Percentiles rank a stretch among this genome's conserved stretches.
Conservation (phyloP, 2,888 invertebrate species). For the Macrophya annulata region DNA sequence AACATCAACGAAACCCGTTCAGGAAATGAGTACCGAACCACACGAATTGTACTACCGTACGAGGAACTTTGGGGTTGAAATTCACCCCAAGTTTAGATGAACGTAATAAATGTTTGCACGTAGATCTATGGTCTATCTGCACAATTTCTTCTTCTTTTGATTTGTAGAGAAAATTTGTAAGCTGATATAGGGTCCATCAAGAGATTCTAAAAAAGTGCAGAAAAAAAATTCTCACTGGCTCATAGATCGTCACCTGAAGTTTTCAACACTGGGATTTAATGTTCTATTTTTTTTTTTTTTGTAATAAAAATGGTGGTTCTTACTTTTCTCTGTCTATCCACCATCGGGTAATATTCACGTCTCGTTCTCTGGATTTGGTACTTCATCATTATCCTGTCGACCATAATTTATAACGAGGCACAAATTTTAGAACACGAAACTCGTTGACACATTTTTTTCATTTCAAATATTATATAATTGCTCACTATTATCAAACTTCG, state of each 20-base stretch:
- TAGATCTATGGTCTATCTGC: neutral
- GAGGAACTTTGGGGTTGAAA: slow-evolving; percentile 34
- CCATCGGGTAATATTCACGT: neutral
- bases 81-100: slow-evolving; percentile 22
- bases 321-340: neutral
- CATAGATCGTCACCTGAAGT: neutral
- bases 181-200: neutral
- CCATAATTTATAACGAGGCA: neutral
- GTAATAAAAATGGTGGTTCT: neutral
- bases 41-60: slow-evolving; percentile 32
- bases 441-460: neutral
- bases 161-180: neutral
- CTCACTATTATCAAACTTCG: neutral
- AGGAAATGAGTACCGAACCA: slow-evolving; percentile 40
- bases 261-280: neutral
- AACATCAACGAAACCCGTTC: slow-evolving; percentile 24
- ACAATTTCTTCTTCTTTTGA: neutral
- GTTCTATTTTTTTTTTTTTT: neutral
- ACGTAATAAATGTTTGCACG: slow-evolving; percentile 17
- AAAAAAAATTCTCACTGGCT: neutral
- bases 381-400: neutral
- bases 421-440: neutral
- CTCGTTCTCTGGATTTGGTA: slow-evolving; percentile 5
- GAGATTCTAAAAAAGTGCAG: neutral
- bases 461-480: neutral